A percentile compares a stretch with the other conserved stretches of the same genome.
Evolutionary conservation across 2,797 vertebrate species (phyloP).

Genomic region (Lacerta viridis): DNA sequence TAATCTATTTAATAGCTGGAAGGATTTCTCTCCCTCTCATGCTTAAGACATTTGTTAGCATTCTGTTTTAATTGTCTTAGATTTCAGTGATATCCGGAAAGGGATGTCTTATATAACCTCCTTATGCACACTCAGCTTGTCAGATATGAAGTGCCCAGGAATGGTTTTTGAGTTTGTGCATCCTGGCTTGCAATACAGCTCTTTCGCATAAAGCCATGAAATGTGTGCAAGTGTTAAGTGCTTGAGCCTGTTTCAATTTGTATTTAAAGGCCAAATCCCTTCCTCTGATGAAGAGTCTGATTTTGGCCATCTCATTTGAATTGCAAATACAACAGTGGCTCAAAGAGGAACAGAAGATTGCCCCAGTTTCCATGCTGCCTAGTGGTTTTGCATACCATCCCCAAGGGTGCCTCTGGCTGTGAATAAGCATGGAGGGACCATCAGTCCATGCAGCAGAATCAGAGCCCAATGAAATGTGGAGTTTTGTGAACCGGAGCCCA

Average conservation of each 20-base stretch:
- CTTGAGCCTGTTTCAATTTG: constrained; percentile 50
- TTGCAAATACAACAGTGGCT: constrained; percentile 28
- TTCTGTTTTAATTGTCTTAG: constrained; percentile 72
- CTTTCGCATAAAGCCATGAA: constrained; percentile 50
- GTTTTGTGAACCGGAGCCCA: too few relatives aligned
- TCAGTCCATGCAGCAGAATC: not conserved
- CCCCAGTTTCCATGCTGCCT: too few relatives aligned
- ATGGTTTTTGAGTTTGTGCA: constrained; percentile 59
- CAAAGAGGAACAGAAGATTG: not conserved
- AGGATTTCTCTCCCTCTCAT: constrained; percentile 40
- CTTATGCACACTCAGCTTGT: constrained; percentile 65
- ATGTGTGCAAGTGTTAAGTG: constrained; percentile 52
- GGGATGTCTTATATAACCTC: constrained; percentile 71
- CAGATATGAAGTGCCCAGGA: constrained; percentile 57
- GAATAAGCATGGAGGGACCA: too few relatives aligned
- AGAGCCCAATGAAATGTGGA: too few relatives aligned
- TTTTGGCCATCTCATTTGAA: constrained; percentile 36
- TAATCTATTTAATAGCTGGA: constrained; percentile 75
- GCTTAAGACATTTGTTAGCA: constrained; percentile 75
- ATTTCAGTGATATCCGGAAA: constrained; percentile 67
- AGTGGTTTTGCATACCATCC: too few relatives aligned
- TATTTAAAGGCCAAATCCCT: constrained; percentile 47
- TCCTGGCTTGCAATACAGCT: constrained; percentile 49
- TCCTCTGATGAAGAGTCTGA: constrained; percentile 52
- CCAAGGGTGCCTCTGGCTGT: not conserved